Conservation (phyloP, 1,140 invertebrate species). For the Matsumurasca onukii region DNA sequence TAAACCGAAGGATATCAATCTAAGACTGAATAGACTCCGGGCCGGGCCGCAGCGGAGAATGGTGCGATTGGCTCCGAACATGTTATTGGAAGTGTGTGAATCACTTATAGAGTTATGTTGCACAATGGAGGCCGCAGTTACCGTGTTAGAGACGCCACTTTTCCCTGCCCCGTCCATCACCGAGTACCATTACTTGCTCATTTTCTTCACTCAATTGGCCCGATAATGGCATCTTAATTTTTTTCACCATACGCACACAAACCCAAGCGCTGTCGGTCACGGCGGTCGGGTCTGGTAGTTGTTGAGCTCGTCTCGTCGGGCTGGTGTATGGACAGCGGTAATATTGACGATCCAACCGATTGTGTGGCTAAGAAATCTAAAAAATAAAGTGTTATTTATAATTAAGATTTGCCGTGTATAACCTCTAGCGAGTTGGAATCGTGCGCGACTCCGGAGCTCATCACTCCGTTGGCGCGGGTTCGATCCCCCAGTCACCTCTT, state of each 20-base stretch:
- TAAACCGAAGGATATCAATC: too few relatives aligned
- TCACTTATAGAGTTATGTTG: conserved; percentile 10
- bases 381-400: too few relatives aligned
- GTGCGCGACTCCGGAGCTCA: too few relatives aligned
- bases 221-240: conserved; percentile 16
- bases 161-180: background rate
- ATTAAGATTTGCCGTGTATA: too few relatives aligned
- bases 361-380: too few relatives aligned
- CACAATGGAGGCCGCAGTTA: conserved; percentile 2
- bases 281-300: too few relatives aligned
- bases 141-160: conserved; percentile 10
- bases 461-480: too few relatives aligned
- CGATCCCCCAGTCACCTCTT: too few relatives aligned
- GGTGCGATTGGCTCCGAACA: conserved; percentile 1
- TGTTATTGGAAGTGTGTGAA: conserved; percentile 18
- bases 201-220: conserved; percentile 9
- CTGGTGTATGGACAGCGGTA: too few relatives aligned
- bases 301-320: too few relatives aligned
- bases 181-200: conserved; percentile 12
- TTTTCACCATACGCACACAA: conserved; percentile 5
- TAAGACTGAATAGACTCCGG: background rate
- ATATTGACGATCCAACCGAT: too few relatives aligned
- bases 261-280: conserved; percentile 1
- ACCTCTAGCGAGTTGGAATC: too few relatives aligned
- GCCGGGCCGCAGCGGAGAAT: background rate